Percentiles rank a stretch among this genome's conserved stretches.
Conservation (phyloP, 2,888 invertebrate species). For the Dicyrtomina minuta region DNA sequence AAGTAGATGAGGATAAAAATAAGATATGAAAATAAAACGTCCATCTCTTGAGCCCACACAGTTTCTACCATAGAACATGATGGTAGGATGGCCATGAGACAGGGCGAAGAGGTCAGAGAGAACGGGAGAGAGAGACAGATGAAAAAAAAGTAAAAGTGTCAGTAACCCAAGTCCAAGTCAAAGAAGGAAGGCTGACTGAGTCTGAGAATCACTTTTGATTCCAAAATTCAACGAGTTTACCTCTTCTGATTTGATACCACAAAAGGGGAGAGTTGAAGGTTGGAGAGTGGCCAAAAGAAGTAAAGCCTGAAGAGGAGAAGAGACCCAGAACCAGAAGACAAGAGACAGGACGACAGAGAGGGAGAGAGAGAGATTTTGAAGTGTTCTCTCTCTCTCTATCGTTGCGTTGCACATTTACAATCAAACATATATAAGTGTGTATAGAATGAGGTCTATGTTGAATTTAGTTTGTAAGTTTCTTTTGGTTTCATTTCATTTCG, state of each 20-base stretch:
- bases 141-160: slow-evolving; percentile 8
- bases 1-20: no score
- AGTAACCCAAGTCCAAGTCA: slow-evolving; percentile 3
- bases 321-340: no score
- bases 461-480: no score
- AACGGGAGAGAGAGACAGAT: neutral
- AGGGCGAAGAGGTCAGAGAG: neutral
- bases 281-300: slow-evolving; percentile 16
- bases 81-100: no score
- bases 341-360: slow-evolving; percentile 1
- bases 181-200: no score
- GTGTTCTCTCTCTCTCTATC: no score
- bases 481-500: neutral
- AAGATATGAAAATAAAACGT: no score
- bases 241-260: slow-evolving; percentile 20
- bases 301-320: no score
- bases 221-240: neutral
- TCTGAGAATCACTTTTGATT: slow-evolving; percentile 8
- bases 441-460: no score
- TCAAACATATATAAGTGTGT: neutral
- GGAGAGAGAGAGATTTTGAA: neutral
- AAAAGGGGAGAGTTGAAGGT: slow-evolving; percentile 9
- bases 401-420: slow-evolving; percentile 5
- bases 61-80: no score
- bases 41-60: no score